Evolutionary conservation across 1,140 invertebrate species (phyloP).

Genomic region (Mya arenaria): DNA sequence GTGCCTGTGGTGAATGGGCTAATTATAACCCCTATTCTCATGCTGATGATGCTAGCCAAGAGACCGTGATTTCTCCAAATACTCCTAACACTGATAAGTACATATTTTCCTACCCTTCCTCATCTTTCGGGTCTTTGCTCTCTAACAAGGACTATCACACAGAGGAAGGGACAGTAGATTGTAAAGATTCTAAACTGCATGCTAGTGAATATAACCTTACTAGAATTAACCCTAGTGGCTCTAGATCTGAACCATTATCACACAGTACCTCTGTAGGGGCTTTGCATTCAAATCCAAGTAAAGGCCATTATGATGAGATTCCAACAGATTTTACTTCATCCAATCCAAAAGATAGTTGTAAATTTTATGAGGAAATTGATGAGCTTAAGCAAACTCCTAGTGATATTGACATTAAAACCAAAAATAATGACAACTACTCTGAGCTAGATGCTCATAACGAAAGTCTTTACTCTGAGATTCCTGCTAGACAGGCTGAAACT

Average conservation of each 20-base stretch:
- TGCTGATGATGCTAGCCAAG: background rate
- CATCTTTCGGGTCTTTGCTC: constrained; percentile 30
- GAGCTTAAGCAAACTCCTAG: constrained; percentile 7
- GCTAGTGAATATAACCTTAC: constrained; percentile 9
- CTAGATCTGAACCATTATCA: background rate
- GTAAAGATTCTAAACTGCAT: background rate
- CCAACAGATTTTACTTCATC: background rate
- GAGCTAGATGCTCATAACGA: background rate
- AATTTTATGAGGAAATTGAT: constrained; percentile 42
- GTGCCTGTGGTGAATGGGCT: background rate
- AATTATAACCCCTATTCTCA: background rate
- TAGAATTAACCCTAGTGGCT: background rate
- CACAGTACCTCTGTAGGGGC: constrained; percentile 21
- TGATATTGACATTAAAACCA: background rate
- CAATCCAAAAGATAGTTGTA: constrained; percentile 15
- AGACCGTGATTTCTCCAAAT: too few relatives aligned
- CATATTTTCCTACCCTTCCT: constrained; percentile 45
- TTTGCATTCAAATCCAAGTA: background rate
- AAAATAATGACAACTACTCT: too few relatives aligned
- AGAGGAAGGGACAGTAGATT: background rate
- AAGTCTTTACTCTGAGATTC: background rate
- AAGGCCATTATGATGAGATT: constrained; percentile 17
- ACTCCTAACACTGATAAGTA: constrained; percentile 4
- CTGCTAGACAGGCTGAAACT: background rate
- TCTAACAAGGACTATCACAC: constrained; percentile 40